A percentile compares a stretch with the other conserved stretches of the same genome.
These are phyloP conservation scores for Macrosiphum euphorbiae DNA, from an alignment of 2,888 invertebrate genomes.

Conservation along the genomic window DNA sequence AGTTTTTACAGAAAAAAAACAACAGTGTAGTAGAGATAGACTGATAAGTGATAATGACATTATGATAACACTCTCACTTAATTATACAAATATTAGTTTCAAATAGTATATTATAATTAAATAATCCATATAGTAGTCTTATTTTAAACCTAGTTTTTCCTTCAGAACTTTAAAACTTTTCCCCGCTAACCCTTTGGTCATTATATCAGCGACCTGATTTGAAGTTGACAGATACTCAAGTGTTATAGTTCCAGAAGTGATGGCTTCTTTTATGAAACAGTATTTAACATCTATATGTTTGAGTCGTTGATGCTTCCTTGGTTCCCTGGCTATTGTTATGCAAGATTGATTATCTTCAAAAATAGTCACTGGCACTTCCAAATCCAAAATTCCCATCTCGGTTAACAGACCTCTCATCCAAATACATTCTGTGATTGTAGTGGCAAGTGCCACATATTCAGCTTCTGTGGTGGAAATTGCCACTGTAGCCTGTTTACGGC, in stretches of 20 bases:
- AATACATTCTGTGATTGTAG: background rate
- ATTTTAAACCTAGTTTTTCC: background rate
- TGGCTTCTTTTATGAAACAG: conserved; percentile 30
- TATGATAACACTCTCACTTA: conserved; percentile 13
- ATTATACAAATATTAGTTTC: background rate
- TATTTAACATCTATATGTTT: conserved; percentile 50
- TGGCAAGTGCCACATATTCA: conserved; percentile 38
- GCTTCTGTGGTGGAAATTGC: conserved; percentile 52
- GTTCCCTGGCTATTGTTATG: conserved; percentile 2
- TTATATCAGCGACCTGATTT: conserved; percentile 13
- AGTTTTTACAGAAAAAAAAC: too few relatives aligned
- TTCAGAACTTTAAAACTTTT: background rate
- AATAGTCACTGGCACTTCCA: background rate
- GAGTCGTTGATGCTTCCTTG: background rate
- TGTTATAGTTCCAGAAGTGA: background rate
- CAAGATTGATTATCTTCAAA: conserved; percentile 31
- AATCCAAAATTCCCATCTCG: conserved; percentile 12
- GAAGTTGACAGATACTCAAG: conserved; percentile 26
- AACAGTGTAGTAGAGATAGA: too few relatives aligned
- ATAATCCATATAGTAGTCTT: background rate
- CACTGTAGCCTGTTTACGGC: conserved; percentile 47
- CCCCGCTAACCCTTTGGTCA: conserved; percentile 17
- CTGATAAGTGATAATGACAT: too few relatives aligned
- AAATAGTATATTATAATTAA: background rate
- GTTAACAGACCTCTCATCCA: conserved; percentile 24